Percentiles rank a stretch among this genome's conserved stretches.
These are phyloP conservation scores for Pantelozetes paolii DNA, from an alignment of 2,888 invertebrate species.

Conservation along the genomic window DNA sequence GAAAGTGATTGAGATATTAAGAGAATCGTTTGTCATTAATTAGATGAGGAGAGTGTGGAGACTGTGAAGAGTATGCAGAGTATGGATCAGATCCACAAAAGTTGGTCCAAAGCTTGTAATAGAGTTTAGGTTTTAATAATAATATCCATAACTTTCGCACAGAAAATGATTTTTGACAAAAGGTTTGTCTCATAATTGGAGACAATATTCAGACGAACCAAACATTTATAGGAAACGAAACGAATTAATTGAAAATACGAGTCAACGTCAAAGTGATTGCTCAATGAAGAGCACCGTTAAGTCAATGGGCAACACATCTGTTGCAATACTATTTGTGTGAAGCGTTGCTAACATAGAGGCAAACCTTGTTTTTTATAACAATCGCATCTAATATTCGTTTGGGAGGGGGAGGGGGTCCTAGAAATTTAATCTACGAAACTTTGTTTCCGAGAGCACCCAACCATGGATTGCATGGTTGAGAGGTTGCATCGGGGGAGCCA, in stretches of 20 bases:
- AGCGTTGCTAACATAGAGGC: constrained; percentile 37
- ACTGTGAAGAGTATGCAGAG: too few relatives aligned
- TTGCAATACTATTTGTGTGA: constrained; percentile 26
- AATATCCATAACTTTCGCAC: constrained; percentile 35
- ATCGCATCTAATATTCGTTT: constrained; percentile 7
- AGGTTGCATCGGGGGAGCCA: constrained; percentile 19
- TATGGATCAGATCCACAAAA: constrained; percentile 13
- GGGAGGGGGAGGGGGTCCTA: constrained; percentile 2
- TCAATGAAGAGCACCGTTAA: constrained; percentile 14
- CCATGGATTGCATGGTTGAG: constrained; percentile 29
- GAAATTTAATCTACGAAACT: constrained; percentile 27
- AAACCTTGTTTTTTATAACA: constrained; percentile 37
- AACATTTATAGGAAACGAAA: constrained; percentile 35
- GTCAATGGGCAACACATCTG: constrained; percentile 37
- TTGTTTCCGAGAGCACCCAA: constrained; percentile 14
- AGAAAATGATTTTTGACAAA: constrained; percentile 28
- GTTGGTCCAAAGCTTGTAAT: constrained; percentile 18
- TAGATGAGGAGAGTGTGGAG: constrained; percentile 30
- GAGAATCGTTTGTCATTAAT: constrained; percentile 28
- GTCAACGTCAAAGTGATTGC: constrained; percentile 34
- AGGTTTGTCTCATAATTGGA: constrained; percentile 20
- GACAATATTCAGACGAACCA: not conserved
- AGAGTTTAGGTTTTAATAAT: not conserved
- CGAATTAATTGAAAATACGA: constrained; percentile 30
- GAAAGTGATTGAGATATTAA: constrained; percentile 29